Evolutionary conservation across 1,140 invertebrate genomes (phyloP).

Genomic region (Coelopa frigida): DNA sequence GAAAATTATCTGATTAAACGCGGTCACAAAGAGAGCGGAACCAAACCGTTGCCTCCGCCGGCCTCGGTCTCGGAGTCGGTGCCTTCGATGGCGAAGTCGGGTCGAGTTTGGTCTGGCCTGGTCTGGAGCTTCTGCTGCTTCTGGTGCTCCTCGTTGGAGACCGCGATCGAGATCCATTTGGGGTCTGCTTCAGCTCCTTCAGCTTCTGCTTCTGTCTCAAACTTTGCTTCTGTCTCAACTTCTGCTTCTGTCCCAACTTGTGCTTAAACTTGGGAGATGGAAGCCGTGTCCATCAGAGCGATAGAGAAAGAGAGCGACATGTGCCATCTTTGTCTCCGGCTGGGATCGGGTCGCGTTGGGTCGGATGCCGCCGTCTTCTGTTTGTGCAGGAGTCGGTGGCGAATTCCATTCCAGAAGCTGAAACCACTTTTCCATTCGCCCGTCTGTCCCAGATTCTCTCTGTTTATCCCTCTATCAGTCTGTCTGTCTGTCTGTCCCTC

Average conservation of each 20-base stretch:
- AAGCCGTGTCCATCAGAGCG: slow-evolving; percentile 1
- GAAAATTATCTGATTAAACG: slow-evolving; percentile 18
- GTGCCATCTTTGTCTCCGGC: slow-evolving; percentile 1
- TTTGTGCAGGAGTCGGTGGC: no score
- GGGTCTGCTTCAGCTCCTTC: background rate
- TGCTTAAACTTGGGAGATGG: slow-evolving; percentile 1
- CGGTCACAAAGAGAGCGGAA: slow-evolving; percentile 13
- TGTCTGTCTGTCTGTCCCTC: background rate
- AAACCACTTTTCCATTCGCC: no score
- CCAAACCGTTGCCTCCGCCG: background rate
- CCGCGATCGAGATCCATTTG: slow-evolving; percentile 15
- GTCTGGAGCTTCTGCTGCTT: background rate
- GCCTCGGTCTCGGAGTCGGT: background rate
- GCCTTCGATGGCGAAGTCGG: background rate
- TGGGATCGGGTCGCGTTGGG: background rate
- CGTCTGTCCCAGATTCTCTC: no score
- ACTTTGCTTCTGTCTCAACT: background rate
- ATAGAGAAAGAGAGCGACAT: slow-evolving; percentile 16
- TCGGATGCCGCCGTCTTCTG: background rate
- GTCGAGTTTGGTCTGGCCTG: background rate
- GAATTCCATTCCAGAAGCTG: no score
- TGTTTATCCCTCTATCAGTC: no score
- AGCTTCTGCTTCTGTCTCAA: background rate
- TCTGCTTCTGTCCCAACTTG: background rate
- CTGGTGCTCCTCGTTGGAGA: slow-evolving; percentile 7